Conservation (phyloP, 1,140 invertebrate species). For the Hypsibius dujardini region DNA sequence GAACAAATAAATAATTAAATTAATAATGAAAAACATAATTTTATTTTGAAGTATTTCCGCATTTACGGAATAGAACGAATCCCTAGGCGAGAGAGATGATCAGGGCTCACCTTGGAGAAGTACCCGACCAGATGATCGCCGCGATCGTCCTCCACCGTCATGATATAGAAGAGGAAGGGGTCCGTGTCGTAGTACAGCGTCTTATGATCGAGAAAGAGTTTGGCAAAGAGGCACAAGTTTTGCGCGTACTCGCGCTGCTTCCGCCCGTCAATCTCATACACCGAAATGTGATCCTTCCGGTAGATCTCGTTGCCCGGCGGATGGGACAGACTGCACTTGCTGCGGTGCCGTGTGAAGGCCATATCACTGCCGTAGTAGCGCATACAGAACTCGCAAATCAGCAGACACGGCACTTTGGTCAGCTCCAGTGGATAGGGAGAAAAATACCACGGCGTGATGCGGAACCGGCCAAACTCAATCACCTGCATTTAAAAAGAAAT, state of each 20-base stretch:
- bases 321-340: slow-evolving; percentile 79
- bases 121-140: slow-evolving; percentile 93
- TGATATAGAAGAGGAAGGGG: slow-evolving; percentile 92
- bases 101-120: slow-evolving; percentile 74
- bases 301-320: slow-evolving; percentile 99
- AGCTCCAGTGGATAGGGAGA: slow-evolving; percentile 95
- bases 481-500: no score
- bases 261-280: slow-evolving; percentile 97
- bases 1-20: no score
- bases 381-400: slow-evolving; percentile 96
- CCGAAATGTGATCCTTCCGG: slow-evolving; percentile 78
- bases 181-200: slow-evolving; percentile 98
- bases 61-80: slow-evolving; percentile 16
- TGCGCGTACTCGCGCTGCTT: slow-evolving; percentile 96
- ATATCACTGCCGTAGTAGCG: slow-evolving; percentile 46
- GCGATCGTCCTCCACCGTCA: slow-evolving; percentile 65
- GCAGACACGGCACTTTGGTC: slow-evolving; percentile 71
- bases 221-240: slow-evolving; percentile 88
- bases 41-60: background rate
- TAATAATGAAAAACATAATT: slow-evolving; percentile 20
- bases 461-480: slow-evolving; percentile 75
- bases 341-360: slow-evolving; percentile 22
- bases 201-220: slow-evolving; percentile 96
- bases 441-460: slow-evolving; percentile 97
- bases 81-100: no score